A percentile compares a stretch with the other conserved stretches of the same genome.
Conservation (phyloP, 2,888 invertebrate genomes). For the Tiliacea aurago region DNA sequence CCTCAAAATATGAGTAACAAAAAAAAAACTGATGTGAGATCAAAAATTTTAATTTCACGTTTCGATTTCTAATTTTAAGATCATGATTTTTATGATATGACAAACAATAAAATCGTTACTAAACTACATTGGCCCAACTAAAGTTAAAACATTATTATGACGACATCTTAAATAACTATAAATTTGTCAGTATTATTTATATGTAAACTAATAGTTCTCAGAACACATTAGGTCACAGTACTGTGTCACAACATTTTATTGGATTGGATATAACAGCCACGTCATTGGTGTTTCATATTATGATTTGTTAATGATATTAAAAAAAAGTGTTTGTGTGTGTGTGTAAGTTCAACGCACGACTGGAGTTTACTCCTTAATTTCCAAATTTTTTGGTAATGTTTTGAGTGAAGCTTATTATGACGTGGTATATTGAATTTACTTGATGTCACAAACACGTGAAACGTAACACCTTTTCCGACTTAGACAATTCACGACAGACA, state of each 20-base stretch:
- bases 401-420: too few species aligned
- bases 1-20: neutral
- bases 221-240: slow-evolving; percentile 7
- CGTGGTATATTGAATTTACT: too few species aligned
- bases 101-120: slow-evolving; percentile 12
- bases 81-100: slow-evolving; percentile 5
- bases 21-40: slow-evolving; percentile 28
- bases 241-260: slow-evolving; percentile 6
- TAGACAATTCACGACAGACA: too few species aligned
- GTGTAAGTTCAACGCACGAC: too few species aligned
- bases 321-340: too few species aligned
- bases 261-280: neutral
- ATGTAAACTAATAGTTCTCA: neutral
- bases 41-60: slow-evolving; percentile 20
- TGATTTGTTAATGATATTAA: neutral
- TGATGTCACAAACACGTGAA: too few species aligned
- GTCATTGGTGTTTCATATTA: neutral
- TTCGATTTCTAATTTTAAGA: neutral
- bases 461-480: too few species aligned
- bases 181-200: neutral
- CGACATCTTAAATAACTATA: neutral
- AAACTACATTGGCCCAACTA: neutral
- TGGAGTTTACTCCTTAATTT: too few species aligned
- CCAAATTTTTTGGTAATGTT: too few species aligned
- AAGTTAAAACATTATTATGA: neutral